Evolutionary conservation across 2,113 vertebrate genomes (phyloP).

Genomic region (Pachycephala philippinensis): DNA sequence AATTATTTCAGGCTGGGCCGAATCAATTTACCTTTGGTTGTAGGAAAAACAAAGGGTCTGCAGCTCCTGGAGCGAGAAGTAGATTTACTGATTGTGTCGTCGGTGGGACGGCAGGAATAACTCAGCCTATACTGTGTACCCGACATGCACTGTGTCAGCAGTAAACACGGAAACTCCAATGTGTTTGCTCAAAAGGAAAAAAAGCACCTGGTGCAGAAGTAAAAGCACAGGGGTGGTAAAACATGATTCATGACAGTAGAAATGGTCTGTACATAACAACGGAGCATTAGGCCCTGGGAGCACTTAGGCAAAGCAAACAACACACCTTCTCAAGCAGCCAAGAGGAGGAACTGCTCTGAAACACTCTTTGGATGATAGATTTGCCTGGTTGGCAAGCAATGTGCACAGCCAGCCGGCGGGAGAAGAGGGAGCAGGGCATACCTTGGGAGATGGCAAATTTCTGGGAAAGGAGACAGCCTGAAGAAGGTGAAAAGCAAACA

Average conservation of each 20-base stretch:
- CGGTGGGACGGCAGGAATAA: accelerated
- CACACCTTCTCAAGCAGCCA: constrained; percentile 60
- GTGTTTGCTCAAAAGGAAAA: constrained; percentile 19
- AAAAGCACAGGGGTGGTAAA: constrained; percentile 38
- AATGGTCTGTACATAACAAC: constrained; percentile 71
- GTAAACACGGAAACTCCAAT: not conserved
- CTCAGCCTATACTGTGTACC: not conserved
- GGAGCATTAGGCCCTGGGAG: constrained; percentile 13
- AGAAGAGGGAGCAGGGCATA: not conserved
- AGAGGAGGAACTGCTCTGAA: constrained; percentile 12
- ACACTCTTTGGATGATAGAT: not conserved
- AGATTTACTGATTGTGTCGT: not conserved
- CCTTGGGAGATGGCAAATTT: not conserved
- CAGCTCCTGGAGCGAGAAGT: not conserved
- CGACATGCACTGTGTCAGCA: not conserved
- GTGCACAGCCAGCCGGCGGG: not conserved
- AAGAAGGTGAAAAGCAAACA: not conserved
- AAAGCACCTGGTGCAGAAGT: not conserved
- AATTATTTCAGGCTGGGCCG: not conserved
- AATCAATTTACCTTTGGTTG: not conserved
- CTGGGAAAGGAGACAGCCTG: not conserved
- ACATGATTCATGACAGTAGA: constrained; percentile 61
- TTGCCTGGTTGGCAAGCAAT: not conserved
- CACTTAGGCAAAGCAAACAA: constrained; percentile 69
- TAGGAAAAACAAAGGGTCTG: not conserved